Conservation (phyloP, 2,797 vertebrate species). For the Urophycis tenuis region DNA sequence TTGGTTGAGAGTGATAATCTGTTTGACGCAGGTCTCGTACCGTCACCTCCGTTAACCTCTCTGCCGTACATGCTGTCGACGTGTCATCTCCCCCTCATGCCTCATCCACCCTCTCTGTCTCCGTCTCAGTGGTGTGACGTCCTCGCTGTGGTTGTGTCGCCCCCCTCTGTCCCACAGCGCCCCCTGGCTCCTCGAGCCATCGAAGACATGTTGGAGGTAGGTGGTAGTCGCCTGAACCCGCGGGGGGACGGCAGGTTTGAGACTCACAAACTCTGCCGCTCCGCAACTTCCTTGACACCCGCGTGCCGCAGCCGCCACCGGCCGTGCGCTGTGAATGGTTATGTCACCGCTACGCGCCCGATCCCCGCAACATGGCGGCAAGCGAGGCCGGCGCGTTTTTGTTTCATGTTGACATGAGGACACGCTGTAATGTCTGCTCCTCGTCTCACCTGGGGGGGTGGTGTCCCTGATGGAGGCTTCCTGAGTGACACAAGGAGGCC, state of each 20-base stretch:
- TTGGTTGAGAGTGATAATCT: not conserved
- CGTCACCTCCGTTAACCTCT: not conserved
- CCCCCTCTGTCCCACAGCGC: constrained; percentile 64
- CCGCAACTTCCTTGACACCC: constrained; percentile 24
- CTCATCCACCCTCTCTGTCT: constrained; percentile 25
- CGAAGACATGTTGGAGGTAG: constrained; percentile 76
- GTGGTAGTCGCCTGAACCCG: constrained; percentile 47
- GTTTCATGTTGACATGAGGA: not conserved
- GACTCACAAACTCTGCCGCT: constrained; percentile 36
- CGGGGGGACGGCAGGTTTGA: constrained; percentile 46
- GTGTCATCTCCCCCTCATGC: not conserved
- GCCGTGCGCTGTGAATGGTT: no score
- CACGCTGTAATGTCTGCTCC: constrained; percentile 42
- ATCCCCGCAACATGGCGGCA: no score
- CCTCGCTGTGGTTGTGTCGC: constrained; percentile 62
- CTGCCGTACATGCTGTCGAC: not conserved
- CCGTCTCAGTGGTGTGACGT: constrained; percentile 48
- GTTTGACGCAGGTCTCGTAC: not conserved
- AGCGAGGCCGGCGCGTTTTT: no score
- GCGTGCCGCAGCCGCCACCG: no score
- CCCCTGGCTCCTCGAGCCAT: constrained; percentile 69
- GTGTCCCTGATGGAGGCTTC: constrained; percentile 48
- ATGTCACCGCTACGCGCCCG: no score
- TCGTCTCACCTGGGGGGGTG: constrained; percentile 51
- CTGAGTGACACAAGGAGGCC: constrained; percentile 53